Conservation (phyloP, 2,113 vertebrate species). For the Erpornis zantholeuca region DNA sequence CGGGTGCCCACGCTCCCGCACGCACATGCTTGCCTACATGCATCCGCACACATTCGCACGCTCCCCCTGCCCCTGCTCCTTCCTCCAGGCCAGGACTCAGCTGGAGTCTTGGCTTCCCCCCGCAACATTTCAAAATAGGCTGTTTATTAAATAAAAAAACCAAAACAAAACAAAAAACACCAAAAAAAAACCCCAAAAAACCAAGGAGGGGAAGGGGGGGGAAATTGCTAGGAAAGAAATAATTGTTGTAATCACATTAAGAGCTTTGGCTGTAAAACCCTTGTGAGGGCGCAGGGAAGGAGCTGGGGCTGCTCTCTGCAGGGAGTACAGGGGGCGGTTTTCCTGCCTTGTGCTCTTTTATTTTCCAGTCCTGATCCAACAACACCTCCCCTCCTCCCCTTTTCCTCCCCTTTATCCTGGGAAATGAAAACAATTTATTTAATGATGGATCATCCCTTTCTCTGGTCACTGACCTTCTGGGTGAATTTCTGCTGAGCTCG, state of each 20-base stretch:
- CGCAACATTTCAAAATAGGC: slow-evolving; percentile 61
- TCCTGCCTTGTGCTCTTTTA: slow-evolving; percentile 8
- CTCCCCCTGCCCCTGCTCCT: slow-evolving; percentile 10
- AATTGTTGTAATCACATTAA: slow-evolving; percentile 75
- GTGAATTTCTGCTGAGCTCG: slow-evolving; percentile 77
- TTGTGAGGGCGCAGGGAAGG: not conserved
- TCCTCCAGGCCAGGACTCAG: slow-evolving; percentile 18
- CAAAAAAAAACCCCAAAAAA: not conserved
- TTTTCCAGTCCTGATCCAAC: slow-evolving; percentile 27
- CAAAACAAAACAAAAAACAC: too few relatives aligned
- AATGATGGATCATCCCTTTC: slow-evolving; percentile 65
- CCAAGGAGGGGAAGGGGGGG: too few relatives aligned
- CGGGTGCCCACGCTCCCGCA: not conserved
- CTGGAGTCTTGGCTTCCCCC: slow-evolving; percentile 50
- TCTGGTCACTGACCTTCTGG: slow-evolving; percentile 75
- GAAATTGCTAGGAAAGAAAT: slow-evolving; percentile 67
- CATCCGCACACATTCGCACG: not conserved
- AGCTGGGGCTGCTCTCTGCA: not conserved
- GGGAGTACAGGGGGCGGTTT: not conserved
- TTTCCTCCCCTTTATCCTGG: slow-evolving; percentile 61
- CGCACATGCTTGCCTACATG: not conserved
- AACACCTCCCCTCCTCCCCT: not conserved
- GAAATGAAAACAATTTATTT: slow-evolving; percentile 70
- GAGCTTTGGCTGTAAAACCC: slow-evolving; percentile 71
- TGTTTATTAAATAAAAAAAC: slow-evolving; percentile 44